Base-by-base conservation (phyloP, 2,797 vertebrate species). In the Anguilla anguilla region DNA sequence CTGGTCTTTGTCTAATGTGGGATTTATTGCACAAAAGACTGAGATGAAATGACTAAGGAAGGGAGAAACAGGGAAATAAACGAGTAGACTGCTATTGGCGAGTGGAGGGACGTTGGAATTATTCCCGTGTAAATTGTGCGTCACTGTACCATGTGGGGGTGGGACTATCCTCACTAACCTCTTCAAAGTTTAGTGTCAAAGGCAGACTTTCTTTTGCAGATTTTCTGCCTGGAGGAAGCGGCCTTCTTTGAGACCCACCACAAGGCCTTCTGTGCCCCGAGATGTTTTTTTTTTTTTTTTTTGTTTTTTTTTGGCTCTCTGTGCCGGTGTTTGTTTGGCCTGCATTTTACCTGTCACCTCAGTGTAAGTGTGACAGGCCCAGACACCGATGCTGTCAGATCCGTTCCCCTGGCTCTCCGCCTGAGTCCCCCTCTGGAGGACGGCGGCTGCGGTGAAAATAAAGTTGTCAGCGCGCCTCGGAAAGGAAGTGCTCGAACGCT, bases 161-260 rank as follows among this genome's bases (percentile, higher is more conserved):
- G 31, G 28, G 72, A 77, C 11, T 77, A 77, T 77, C 35, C 72
- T 77, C 74, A 25, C 74, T 46, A 25, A 79, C 74, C 74, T 79
- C 74, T 6, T 6, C 19, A 25, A 43, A 43, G 19, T 46, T 79
- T 35, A 22, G 11, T 77, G 72, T 5, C 35, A 28, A 28, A 77
- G 67, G 67, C n/a, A 69, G n/a, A 31, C 31, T 69, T 64, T 69
- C n/a, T 19, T 25, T 9, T 10, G 1, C 59, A 64, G 9, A 17
- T 2, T 79, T 13, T 79, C 69, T 10, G 28, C 69, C 9, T 46
- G 13, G 39, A 46, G 39, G 39, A 43, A 39, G 74, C 17, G 1
- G 6, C 35, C 39, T 79, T 6, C 28, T 79, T 46, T 15, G 19
- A 39, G 39, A 46, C 11, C 22, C 28, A 19, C 35, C 35, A 22